Base-by-base conservation (phyloP, 2,797 vertebrate species). In the Numenius phaeopus region DNA sequence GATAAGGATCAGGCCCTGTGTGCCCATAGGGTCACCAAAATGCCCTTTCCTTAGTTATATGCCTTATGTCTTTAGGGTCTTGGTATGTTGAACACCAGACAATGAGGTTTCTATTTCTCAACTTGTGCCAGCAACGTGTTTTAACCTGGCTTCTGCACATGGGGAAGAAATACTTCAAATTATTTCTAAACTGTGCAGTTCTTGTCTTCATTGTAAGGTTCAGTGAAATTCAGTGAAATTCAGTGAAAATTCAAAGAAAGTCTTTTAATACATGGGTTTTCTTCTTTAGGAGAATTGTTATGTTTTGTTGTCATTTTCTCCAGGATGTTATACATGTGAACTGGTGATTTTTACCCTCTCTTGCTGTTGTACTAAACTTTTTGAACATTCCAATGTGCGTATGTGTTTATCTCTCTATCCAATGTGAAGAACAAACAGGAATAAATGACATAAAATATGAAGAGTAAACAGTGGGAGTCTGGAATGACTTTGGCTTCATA, bases 401-500 rank as follows among this genome's bases (percentile, higher is more conserved):
- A 26, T 40, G 16, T 44, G 32, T 52, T 58, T 55, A 26, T 47
- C 72, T 95, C 93, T 57, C 46, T 40, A 84, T 46, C 69, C 78
- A 87, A 88, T n/a, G 80, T 64, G 97, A 89, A 88, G 66, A 94
- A 92, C 76, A 85, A 97, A 90, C 22, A 90, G 73, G 75, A 86
- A 95, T 73, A 95, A 96, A 59, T 77, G 95, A 96, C 94, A 49
- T 59, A 93, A 83, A 54, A 54, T 79, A 96, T 86, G 80, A 96
- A 82, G 87, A 90, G 61, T 86, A 96, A 95, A 97, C 82, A 90
- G 50, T 81, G 54, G 6, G 61, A 94, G 90, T 59, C 69, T 92
- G 92, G 81, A 92, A 93, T 93, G 64, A 46, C 70, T 95, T 93
- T 94, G 92, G 54, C 82, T 96, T 96, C 15, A 3, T 5, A 1